Evolutionary conservation across 2,888 invertebrate genomes (phyloP), one percentile per base, ranked within the genome.

Genomic region (Rhingia campestris): DNA sequence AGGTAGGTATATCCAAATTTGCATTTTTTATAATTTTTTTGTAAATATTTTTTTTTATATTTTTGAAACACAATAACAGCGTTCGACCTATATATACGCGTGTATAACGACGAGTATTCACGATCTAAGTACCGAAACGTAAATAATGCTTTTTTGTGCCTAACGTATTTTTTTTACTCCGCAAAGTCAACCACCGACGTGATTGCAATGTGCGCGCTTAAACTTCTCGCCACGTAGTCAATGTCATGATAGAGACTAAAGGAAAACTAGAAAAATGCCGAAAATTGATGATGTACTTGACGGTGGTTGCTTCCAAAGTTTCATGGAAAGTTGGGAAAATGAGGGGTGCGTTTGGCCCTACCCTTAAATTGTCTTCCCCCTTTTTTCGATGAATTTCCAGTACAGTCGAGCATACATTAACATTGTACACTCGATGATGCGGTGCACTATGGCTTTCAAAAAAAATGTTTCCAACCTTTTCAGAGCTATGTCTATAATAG

Each of bases 331-430:
- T 54, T 76, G 67, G 22, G 67, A 76, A 77, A 58, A 12, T 6
- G 12, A 70, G 77, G 77, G 77, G 77, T 77, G 77, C 70, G 77
- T 77, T 74, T 64, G 79, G 80, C 74, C 84, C 74, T 66, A 75
- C 84, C 84, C 84, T 84, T 80, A 84, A 84, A 70, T 84, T 79
- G n/a, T 45, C 70, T 84, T 61, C 74, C 79, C 84, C 74, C 58
- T 80, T 61, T 22, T 22, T 22, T 22, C 22, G 22, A 22, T 64
- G 59, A 54, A 47, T 53, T 75, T 45, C 69, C 75, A 77, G 45
- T 45, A 32, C 75, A 77, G 45, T 45, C n/a, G 35, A 67, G 41
- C 47, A 63, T 22, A 70, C 41, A 70, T 39, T 32, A 22, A 22
- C 22, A 22, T 22, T 22, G 22, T 22, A 22, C 22, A 22, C 22